These are phyloP conservation scores for Tamias sibiricus DNA, from an alignment of 2,113 vertebrate species.

Conservation along the genomic window DNA sequence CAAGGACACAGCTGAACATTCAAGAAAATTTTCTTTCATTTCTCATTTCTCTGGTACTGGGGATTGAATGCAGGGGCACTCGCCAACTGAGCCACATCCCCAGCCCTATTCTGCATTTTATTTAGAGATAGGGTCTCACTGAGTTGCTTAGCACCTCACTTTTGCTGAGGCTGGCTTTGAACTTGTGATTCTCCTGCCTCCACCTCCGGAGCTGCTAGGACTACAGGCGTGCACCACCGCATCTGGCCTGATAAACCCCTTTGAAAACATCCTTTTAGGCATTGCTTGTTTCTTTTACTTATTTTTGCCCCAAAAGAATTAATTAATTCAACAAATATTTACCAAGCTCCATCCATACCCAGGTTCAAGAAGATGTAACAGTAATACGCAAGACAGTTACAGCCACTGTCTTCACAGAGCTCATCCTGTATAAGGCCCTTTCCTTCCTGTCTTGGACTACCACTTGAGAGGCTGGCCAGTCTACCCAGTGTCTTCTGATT, in stretches of 20 bases:
- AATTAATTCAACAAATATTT: neutral
- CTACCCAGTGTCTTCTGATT: accelerated
- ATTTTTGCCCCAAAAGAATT: neutral
- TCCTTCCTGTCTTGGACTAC: neutral
- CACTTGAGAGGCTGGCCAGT: neutral
- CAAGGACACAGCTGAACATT: neutral
- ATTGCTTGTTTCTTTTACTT: neutral
- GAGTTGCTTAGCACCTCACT: too few relatives aligned
- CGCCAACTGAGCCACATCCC: too few relatives aligned
- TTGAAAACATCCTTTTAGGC: neutral
- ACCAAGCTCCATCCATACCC: neutral
- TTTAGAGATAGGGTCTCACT: too few relatives aligned
- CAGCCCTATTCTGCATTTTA: too few relatives aligned
- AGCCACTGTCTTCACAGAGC: neutral
- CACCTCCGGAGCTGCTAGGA: too few relatives aligned
- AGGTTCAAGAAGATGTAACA: neutral
- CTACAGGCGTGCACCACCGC: too few relatives aligned
- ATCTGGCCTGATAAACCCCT: neutral
- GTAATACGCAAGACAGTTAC: too few relatives aligned
- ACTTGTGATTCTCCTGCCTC: too few relatives aligned
- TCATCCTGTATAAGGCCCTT: neutral
- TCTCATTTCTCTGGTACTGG: slow-evolving; percentile 1
- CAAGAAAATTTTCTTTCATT: neutral
- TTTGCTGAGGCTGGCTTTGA: too few relatives aligned
- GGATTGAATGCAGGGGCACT: too few relatives aligned